These are phyloP conservation scores for Caretta caretta DNA, from an alignment of 2,113 vertebrate species.

Conservation along the genomic window DNA sequence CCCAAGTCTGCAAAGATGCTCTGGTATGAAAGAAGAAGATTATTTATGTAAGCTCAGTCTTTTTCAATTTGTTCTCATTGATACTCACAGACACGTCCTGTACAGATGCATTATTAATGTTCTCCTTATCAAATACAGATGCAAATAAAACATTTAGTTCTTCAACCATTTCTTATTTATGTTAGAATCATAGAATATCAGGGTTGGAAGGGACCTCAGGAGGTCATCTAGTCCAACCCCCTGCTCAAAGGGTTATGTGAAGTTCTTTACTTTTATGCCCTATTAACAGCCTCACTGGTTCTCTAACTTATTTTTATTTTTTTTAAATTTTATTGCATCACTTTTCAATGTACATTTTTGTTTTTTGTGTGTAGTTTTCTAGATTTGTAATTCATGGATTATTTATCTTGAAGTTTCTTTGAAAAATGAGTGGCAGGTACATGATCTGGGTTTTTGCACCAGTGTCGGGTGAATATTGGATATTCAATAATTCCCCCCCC, in stretches of 20 bases:
- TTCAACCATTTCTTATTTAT: neutral
- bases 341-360: neutral
- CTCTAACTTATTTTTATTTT: neutral
- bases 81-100: neutral
- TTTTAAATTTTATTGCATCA: rapidly evolving
- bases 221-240: too few relatives aligned
- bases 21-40: neutral
- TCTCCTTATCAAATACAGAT: neutral
- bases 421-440: neutral
- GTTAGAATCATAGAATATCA: too few relatives aligned
- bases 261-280: neutral
- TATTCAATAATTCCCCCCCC: neutral
- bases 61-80: neutral
- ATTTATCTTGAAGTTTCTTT: neutral
- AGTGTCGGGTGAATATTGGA: neutral
- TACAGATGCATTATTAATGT: neutral
- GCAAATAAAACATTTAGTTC: neutral
- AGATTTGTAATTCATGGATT: neutral
- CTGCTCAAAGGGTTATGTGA: neutral
- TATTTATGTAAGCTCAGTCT: neutral
- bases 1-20: neutral
- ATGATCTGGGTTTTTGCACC: neutral
- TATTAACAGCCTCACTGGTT: rapidly evolving
- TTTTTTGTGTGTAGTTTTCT: neutral
- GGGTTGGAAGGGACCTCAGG: too few relatives aligned